phyloP scores from a whole-genome alignment of 2,113 vertebrate genomes.

The Oryzias woworae region DNA sequence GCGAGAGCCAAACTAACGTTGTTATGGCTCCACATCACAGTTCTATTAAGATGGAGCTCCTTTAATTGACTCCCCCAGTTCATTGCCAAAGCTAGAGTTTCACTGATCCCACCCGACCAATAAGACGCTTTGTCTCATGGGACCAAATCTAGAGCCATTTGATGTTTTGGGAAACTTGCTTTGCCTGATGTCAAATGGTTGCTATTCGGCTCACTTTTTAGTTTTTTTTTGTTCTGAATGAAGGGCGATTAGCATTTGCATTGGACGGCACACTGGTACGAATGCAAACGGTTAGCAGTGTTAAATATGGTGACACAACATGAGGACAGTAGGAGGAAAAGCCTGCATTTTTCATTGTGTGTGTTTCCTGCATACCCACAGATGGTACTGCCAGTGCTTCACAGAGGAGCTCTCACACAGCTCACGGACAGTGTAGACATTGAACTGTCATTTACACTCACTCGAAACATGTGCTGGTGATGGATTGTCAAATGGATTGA shows the following conservation, averaged over 20 bases:
- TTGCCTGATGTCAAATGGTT: slow-evolving; percentile 33
- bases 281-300: slow-evolving; percentile 62
- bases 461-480: slow-evolving; percentile 58
- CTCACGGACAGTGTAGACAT: slow-evolving; percentile 62
- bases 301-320: slow-evolving; percentile 76
- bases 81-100: slow-evolving; percentile 61
- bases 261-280: slow-evolving; percentile 33
- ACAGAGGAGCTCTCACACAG: slow-evolving; percentile 56
- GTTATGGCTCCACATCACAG: slow-evolving; percentile 72
- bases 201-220: slow-evolving; percentile 32
- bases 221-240: slow-evolving; percentile 15
- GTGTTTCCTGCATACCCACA: slow-evolving; percentile 65
- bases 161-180: slow-evolving; percentile 16
- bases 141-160: slow-evolving; percentile 22
- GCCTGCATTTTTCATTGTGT: slow-evolving; percentile 68
- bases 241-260: slow-evolving; percentile 26
- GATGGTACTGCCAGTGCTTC: slow-evolving; percentile 62
- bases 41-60: slow-evolving; percentile 66
- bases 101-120: slow-evolving; percentile 63
- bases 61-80: slow-evolving; percentile 78
- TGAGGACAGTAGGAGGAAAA: slow-evolving; percentile 45
- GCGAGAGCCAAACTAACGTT: slow-evolving; percentile 64
- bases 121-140: slow-evolving; percentile 47
- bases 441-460: slow-evolving; percentile 76
- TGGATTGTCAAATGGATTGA: slow-evolving; percentile 55